Evolutionary conservation across 2,888 invertebrate species (phyloP).

Genomic region (Hypomecis punctinalis): DNA sequence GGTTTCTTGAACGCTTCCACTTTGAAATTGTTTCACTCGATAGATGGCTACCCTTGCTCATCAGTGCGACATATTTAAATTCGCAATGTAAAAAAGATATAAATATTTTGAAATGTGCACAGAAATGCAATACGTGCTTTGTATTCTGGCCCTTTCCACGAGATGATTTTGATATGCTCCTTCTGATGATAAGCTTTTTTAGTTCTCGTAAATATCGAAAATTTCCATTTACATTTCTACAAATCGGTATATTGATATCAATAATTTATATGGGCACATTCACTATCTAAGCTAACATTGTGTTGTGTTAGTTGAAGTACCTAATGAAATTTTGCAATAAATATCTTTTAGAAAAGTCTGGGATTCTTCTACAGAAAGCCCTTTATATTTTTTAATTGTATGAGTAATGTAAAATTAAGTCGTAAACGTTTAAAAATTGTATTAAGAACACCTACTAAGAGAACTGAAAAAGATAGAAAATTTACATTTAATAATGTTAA

Average conservation of each 20-base stretch:
- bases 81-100: too few species aligned
- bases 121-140: too few species aligned
- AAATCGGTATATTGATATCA: neutral
- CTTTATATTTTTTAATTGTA: slow-evolving; percentile 15
- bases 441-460: slow-evolving; percentile 11
- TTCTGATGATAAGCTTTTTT: neutral
- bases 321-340: slow-evolving; percentile 10
- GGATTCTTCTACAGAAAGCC: slow-evolving; percentile 6
- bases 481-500: slow-evolving; percentile 17
- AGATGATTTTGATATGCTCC: too few species aligned
- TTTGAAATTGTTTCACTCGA: neutral
- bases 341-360: neutral
- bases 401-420: slow-evolving; percentile 16
- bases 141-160: too few species aligned
- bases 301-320: neutral
- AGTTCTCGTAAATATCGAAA: neutral
- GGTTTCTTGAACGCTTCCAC: neutral
- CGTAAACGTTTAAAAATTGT: neutral
- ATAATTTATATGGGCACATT: neutral
- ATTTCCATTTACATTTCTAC: neutral
- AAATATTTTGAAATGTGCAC: too few species aligned
- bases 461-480: slow-evolving; percentile 5
- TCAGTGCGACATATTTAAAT: too few species aligned
- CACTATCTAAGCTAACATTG: neutral
- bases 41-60: too few species aligned